Evolutionary conservation across 2,888 invertebrate genomes (phyloP), one percentile per base, ranked within the genome.

Genomic region (Orchesella flavescens): DNA sequence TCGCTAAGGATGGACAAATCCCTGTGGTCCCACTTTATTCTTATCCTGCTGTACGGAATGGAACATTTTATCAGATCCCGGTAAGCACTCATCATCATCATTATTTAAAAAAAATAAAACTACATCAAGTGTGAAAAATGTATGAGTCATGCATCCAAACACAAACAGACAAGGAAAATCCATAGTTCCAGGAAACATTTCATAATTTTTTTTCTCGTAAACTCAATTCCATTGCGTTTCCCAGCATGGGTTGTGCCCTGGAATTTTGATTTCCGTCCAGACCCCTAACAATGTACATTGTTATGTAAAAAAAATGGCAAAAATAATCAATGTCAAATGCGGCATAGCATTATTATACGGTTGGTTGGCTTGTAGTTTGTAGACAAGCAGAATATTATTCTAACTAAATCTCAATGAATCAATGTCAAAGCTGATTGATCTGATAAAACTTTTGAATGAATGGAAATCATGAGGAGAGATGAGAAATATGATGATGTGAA

Each of bases 11-110:
- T 90, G 95, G 95, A 24, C 93, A 94, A 63, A 95, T 96, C 72
- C 96, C 96, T 66, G 96, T 96, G 7, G 95, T 96, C 85, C 96
- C 96, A 23, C 92, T 96, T 63, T 96, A 95, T 88, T 94, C 96
- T 73, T 96, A 96, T 84, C 94, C 94, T 69, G 94, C 94, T 88
- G 91, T 95, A 89, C 95, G 95, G 91, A 96, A 96, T 91, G 96
- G 96, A 86, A 93, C 94, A 66, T 94, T 95, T 90, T 94, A 96
- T 88, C 96, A 96, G 92, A 96, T 96, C 92, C 96, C 96, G 92
- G 96, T 96, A 91, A 95, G 95, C 93, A 84, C 12, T 74, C 46
- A 61, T 66, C 17, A 17, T 19, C 7, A 49, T 63, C 59, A n/a
- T 44, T 69, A 57, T 57, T 15, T 57, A n/a, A n/a, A n/a, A n/a